Base-by-base conservation (phyloP, 2,797 vertebrate species). In the Chaetophractus vellerosus region DNA sequence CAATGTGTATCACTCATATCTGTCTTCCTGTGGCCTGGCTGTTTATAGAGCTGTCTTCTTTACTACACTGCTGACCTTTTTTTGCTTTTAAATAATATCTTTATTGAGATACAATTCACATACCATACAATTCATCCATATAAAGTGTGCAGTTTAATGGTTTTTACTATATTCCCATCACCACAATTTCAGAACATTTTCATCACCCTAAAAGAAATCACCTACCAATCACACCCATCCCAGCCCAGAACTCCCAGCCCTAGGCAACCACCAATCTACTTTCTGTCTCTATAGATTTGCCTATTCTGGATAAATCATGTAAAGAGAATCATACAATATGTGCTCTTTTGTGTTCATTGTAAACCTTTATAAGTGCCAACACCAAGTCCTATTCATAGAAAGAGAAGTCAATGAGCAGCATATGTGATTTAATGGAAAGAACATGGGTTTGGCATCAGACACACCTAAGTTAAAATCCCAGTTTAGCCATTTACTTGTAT, bases 181-280 rank as follows among this genome's bases (percentile, higher is more conserved):
- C 7, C 57, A 72, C 61, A 69, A 83, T 57, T 79, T 78, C 63
- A 75, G 78, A 64, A 90, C 5, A 63, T 41, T 92, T 85, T 94
- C 57, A 45, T 78, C 64, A 87, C 9, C 14, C 21, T 33, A 16
- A 52, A 84, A 24, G 23, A 75, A 75, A 84, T 50, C 12, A 18
- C n/a, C 26, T 52, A 33, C 6, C 3, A 55, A 10, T 78, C 33
- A 38, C 18, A 41, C 2, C 24, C 38, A 52, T 9, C 21, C 14
- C 19, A 12, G 23, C 5, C 36, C 19, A 64, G 21, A 38, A 38
- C 7, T 19, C 45, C 26, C 26, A 33, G 50, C 38, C 33, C 2
- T 84, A 71, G n/a, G 48, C 57, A 78, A 83, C 41, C 5, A 36
- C 18, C 48, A 72, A 33, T 68, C 79, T 72, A 61, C 16, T 66